phyloP scores from a whole-genome alignment of 2,888 invertebrate genomes.

The Tenthredo notha region DNA sequence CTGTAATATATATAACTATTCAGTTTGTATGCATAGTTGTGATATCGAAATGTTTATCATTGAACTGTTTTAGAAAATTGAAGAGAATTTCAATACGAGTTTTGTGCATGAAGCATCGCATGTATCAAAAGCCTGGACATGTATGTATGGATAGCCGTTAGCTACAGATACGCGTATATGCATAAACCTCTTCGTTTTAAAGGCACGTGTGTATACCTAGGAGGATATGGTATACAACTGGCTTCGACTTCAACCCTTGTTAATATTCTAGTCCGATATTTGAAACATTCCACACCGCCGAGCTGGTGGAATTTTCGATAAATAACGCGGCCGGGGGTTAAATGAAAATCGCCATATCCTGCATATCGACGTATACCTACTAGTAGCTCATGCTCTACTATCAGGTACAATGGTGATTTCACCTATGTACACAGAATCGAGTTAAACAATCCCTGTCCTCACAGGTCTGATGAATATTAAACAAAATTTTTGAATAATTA shows the following conservation, averaged over 20 bases:
- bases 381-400: neutral
- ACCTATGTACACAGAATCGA: neutral
- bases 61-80: neutral
- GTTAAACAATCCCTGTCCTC: neutral
- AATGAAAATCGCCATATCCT: slow-evolving; percentile 31
- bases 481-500: neutral
- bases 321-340: slow-evolving; percentile 7
- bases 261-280: slow-evolving; percentile 67
- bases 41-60: slow-evolving; percentile 8
- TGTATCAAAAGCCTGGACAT: slow-evolving; percentile 7
- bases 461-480: neutral
- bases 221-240: neutral
- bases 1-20: too few species aligned
- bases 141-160: neutral
- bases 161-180: neutral
- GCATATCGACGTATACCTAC: neutral
- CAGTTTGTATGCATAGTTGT: neutral
- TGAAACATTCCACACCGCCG: slow-evolving; percentile 61
- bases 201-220: neutral
- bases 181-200: neutral
- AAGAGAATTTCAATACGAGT: neutral
- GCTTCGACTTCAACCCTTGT: slow-evolving; percentile 55
- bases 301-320: slow-evolving; percentile 64
- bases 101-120: slow-evolving; percentile 21
- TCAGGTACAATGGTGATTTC: neutral